Base-by-base conservation (phyloP, 2,113 vertebrate species). In the Cavia porcellus region DNA sequence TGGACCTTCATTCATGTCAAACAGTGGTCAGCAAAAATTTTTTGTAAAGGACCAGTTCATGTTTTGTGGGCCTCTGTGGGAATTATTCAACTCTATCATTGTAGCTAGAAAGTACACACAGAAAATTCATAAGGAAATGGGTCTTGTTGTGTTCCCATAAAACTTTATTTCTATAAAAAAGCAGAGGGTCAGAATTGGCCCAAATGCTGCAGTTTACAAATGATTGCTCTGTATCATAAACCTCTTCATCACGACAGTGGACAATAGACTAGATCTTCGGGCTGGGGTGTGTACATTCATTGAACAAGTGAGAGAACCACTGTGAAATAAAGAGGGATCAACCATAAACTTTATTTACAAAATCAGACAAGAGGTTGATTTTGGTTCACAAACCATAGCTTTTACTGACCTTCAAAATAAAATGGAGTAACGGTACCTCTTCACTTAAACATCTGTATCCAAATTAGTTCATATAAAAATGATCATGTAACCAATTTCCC, bases 121-220 rank as follows among this genome's bases (percentile, higher is more conserved):
- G 30, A 80, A 1, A 32, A 11, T 35, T 17, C 13, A 30, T 59
- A 72, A 85, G 66, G 8, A 77, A 64, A 32, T 50, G 75, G 42
- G 5, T 20, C 17, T 64, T n/a, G 15, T 0, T 90, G 15, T 61
- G 14, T 84, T 68, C 61, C 83, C 62, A 35, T 86, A 95, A 89
- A 95, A 70, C 35, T 89, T 95, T 79, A 94, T 66, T 91, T 32
- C 20, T 22, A 82, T 47, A 89, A 88, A 59, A 3, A 92, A 94
- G 20, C 19, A 64, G 32, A 35, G 11, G 68, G 15, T 66, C 59
- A 72, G 57, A 92, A 61, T n/a, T 87, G 55, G 1, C 42, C 32
- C 68, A 17, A 32, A 68, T 85, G 42, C 38, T 92, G 1, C 50
- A 17, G 13, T 83, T 79, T 89, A 55, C 25, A 7, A 3, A 47